These are phyloP conservation scores for Drosophila aldrichi DNA, from an alignment of 2,888 invertebrate genomes.

Conservation along the genomic window DNA sequence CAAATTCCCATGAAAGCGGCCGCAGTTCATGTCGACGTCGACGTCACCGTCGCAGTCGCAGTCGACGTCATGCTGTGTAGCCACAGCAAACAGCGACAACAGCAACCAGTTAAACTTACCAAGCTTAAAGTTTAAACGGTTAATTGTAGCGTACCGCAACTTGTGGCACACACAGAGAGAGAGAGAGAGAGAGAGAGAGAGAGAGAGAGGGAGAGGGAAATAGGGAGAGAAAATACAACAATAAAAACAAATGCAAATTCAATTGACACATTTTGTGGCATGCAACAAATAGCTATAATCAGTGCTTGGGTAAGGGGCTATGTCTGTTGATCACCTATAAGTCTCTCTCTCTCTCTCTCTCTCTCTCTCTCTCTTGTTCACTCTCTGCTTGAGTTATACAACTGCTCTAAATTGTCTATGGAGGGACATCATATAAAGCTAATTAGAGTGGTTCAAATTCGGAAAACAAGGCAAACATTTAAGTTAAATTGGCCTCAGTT, in stretches of 20 bases:
- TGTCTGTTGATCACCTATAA: constrained; percentile 4
- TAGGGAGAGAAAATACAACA: constrained; percentile 11
- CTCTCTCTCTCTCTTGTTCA: not conserved
- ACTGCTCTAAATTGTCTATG: not conserved
- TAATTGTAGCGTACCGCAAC: constrained; percentile 55
- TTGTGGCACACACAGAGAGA: constrained; percentile 20
- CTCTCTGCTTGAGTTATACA: not conserved
- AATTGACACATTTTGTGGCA: constrained; percentile 73
- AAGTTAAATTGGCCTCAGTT: not conserved
- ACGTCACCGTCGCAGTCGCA: constrained; percentile 9
- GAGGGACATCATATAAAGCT: not conserved
- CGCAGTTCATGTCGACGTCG: constrained; percentile 45
- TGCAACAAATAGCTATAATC: constrained; percentile 30
- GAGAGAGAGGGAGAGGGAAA: too few species aligned
- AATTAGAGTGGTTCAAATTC: not conserved
- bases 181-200: too few species aligned
- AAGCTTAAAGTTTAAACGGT: constrained; percentile 66
- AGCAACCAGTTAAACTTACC: constrained; percentile 55
- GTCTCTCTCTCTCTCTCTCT: not conserved
- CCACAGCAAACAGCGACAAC: constrained; percentile 12
- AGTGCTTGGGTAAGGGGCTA: not conserved
- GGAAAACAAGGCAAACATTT: not conserved
- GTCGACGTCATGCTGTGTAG: constrained; percentile 38
- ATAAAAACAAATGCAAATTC: constrained; percentile 65
- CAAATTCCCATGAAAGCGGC: constrained; percentile 84